Evolutionary conservation across 2,888 invertebrate species (phyloP).

Genomic region (Amphiduros pacificus): DNA sequence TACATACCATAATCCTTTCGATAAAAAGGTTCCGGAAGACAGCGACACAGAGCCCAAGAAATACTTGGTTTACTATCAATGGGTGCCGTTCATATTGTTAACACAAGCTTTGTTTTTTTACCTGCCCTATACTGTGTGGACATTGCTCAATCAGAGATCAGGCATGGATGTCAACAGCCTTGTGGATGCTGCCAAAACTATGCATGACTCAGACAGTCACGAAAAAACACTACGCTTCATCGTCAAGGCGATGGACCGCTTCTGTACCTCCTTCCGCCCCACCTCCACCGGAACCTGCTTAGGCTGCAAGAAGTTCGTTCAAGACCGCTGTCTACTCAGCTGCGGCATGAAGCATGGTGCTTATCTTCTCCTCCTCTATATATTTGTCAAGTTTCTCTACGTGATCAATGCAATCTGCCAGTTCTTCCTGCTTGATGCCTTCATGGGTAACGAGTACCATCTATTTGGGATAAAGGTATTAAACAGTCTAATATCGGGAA

Average conservation of each 20-base stretch:
- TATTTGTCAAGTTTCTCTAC: constrained; percentile 59
- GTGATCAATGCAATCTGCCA: constrained; percentile 60
- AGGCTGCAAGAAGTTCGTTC: constrained; percentile 46
- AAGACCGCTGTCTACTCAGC: constrained; percentile 49
- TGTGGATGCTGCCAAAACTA: constrained; percentile 8
- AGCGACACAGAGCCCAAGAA: constrained; percentile 53
- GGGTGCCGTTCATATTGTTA: constrained; percentile 24
- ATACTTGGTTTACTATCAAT: constrained; percentile 29
- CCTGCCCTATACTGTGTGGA: constrained; percentile 19
- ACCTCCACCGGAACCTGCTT: constrained; percentile 52
- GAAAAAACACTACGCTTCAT: constrained; percentile 56
- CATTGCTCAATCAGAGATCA: constrained; percentile 2
- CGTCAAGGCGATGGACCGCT: constrained; percentile 60
- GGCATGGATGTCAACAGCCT: constrained; percentile 16
- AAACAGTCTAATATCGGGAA: background rate
- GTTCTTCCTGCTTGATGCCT: constrained; percentile 61
- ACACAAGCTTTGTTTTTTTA: constrained; percentile 20
- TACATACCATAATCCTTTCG: constrained; percentile 62
- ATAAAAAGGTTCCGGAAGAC: constrained; percentile 55
- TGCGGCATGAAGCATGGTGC: constrained; percentile 58
- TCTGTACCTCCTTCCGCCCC: constrained; percentile 57
- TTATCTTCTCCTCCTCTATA: constrained; percentile 60
- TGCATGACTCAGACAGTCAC: constrained; percentile 13
- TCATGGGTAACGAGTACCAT: constrained; percentile 58
- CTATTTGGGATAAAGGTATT: constrained; percentile 59